Evolutionary conservation across 2,888 invertebrate species (phyloP), one percentile per base, ranked within the genome.

Genomic region (Cataglyphis cursor): DNA sequence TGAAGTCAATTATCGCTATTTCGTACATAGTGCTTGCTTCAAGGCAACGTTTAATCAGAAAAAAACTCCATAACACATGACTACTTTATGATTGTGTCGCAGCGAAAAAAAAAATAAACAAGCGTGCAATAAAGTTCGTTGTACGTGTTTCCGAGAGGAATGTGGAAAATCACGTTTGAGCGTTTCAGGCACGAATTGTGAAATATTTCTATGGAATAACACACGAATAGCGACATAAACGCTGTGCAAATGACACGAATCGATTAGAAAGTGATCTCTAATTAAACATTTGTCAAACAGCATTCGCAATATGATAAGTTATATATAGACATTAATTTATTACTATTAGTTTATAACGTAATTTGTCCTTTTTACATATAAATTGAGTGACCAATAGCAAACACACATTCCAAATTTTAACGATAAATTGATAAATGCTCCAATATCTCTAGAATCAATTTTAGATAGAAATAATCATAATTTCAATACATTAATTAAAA

Each of bases 81-180:
- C 76, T 72, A 66, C 83, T 85, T 85, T 66, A 48, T 57, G 31
- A 74, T 41, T 78, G 59, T 75, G 61, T 76, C 65, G 73, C 28
- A 24, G 57, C 41, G 5, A 51, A 31, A 72, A 78, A 72, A 73
- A 68, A 82, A 86, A 80, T 70, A 54, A 62, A 54, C 35, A 2
- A 8, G 9, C 51, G 66, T 18, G 59, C 62, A 87, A 82, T 81
- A 74, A 81, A 88, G 81, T 84, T 74, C 80, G 41, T 75, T 64
- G 86, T 72, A 68, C 51, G 72, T 62, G 59, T 24, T 54, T 41
- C 28, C 59, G 51, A 12, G 31, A 84, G 31, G 44, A 59, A 78
- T 41, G 66, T 61, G 61, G 78, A 72, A 82, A 89, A 89, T 90
- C 86, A 87, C 85, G 84, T 89, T 90, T 87, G 81, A 86, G 66